A percentile compares a stretch with the other conserved stretches of the same genome.
These are phyloP conservation scores for Trachymyrmex cornetzi DNA, from an alignment of 1,140 invertebrate genomes.

Conservation along the genomic window DNA sequence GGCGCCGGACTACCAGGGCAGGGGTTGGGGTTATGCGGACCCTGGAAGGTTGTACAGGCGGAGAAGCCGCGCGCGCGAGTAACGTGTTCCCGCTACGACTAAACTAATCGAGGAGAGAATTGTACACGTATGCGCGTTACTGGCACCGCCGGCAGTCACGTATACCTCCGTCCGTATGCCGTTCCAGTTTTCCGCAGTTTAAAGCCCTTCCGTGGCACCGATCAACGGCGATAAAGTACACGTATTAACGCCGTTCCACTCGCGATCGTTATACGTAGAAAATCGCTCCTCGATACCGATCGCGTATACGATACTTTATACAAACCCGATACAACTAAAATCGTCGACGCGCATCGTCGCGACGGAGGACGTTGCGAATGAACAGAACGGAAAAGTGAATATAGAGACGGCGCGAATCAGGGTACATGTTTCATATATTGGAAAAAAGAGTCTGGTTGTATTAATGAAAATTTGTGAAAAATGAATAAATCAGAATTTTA, in stretches of 20 bases:
- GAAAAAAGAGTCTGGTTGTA: too few relatives aligned
- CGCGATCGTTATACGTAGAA: conserved; percentile 48
- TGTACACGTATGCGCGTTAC: conserved; percentile 60
- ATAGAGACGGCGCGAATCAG: background rate
- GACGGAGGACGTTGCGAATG: conserved; percentile 4
- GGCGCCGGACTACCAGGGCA: background rate
- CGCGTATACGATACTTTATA: conserved; percentile 38
- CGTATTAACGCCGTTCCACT: conserved; percentile 53
- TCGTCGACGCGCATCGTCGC: background rate
- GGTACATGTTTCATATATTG: too few relatives aligned
- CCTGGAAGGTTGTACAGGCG: background rate
- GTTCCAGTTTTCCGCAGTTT: conserved; percentile 59
- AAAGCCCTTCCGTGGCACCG: conserved; percentile 59
- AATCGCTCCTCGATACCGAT: conserved; percentile 51
- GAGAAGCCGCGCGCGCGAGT: conserved; percentile 26
- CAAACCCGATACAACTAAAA: background rate
- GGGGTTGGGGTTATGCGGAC: too few relatives aligned
- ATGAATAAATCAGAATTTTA: too few relatives aligned
- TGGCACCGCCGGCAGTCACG: conserved; percentile 61
- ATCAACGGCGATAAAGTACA: conserved; percentile 57
- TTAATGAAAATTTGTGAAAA: too few relatives aligned
- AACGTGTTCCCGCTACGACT: conserved; percentile 59
- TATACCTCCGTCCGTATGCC: conserved; percentile 55
- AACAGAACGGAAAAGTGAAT: background rate
- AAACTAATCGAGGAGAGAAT: conserved; percentile 60